Conservation (phyloP, 2,888 invertebrate genomes). For the Zhuqinia jingwanae region DNA sequence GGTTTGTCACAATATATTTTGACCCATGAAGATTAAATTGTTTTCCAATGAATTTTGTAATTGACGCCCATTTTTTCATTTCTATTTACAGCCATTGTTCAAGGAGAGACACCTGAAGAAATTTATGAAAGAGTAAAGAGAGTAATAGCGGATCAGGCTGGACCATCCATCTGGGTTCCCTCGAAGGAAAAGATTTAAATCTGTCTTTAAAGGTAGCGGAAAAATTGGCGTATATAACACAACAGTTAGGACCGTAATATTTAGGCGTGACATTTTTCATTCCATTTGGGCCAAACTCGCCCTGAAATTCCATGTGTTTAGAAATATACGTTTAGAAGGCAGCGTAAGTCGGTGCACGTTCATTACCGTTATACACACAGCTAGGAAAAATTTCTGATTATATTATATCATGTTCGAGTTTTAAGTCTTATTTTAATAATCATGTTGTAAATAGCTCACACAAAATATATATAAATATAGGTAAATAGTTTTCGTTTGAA, state of each 20-base stretch:
- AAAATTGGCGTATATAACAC: slow-evolving; percentile 16
- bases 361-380: background rate
- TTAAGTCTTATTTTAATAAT: slow-evolving; percentile 15
- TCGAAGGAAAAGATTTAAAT: slow-evolving; percentile 96
- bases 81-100: slow-evolving; percentile 89
- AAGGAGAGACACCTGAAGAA: slow-evolving; percentile 98
- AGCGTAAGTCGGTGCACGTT: slow-evolving; percentile 13
- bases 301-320: slow-evolving; percentile 57
- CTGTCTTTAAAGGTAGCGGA: slow-evolving; percentile 40
- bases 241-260: slow-evolving; percentile 40
- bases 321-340: slow-evolving; percentile 1
- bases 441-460: background rate
- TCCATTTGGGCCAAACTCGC: slow-evolving; percentile 34
- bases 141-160: slow-evolving; percentile 96
- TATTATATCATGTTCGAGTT: background rate
- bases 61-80: slow-evolving; percentile 74
- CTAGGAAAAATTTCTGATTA: slow-evolving; percentile 2
- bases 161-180: slow-evolving; percentile 98
- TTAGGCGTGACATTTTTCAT: slow-evolving; percentile 64
- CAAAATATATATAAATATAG: too few species aligned
- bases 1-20: slow-evolving; percentile 85
- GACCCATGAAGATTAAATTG: background rate
- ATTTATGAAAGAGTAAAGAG: slow-evolving; percentile 97
- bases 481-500: too few species aligned
- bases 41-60: background rate